Base-by-base conservation (phyloP, 1,140 invertebrate species). In the Diorhabda sublineata region DNA sequence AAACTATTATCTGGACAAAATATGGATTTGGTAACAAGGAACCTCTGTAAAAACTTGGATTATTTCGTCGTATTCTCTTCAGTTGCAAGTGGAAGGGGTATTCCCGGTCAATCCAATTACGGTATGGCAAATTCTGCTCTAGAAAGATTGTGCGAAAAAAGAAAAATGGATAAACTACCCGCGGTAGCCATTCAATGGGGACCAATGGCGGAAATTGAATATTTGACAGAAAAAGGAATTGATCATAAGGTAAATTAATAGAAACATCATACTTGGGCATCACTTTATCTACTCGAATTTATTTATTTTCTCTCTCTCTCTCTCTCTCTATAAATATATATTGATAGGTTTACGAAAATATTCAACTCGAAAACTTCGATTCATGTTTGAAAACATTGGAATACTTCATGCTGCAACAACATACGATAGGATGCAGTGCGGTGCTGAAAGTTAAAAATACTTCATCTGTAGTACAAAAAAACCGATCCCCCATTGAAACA, bases 1-100 rank as follows among this genome's bases (percentile, higher is more conserved):
- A 97, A 96, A 83, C 87, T 96, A 63, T 88, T 91, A 61, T 92
- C 88, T 43, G 95, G 93, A 0, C 87, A 88, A 59, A 85, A 90
- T 76, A 78, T 97, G 56, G 95, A 98, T 79, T 71, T 77, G 0
- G 87, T 86, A 3, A 91, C 92, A 11, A 8, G 70, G 3, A 56
- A 66, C n/a, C 45, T 43, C 3, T 66, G 60, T 60, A 52, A 43
- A 44, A 8, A 73, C 3, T 44, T 74, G 26, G 69, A 74, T 26
- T 68, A 87, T 44, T 88, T 88, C 69, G 84, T 87, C 5, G 87
- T 90, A 0, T 94, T 93, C 76, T 93, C 92, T 3, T 92, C 90
- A 9, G 85, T 93, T 4, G 87, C 86, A 60, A 91, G 90, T 79
- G 91, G 92, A 4, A 83, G 89, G 69, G 92, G 92, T 56, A 56